A percentile compares a stretch with the other conserved stretches of the same genome.
Evolutionary conservation across 2,888 invertebrate species (phyloP).

Genomic region (Drosophila aldrichi): DNA sequence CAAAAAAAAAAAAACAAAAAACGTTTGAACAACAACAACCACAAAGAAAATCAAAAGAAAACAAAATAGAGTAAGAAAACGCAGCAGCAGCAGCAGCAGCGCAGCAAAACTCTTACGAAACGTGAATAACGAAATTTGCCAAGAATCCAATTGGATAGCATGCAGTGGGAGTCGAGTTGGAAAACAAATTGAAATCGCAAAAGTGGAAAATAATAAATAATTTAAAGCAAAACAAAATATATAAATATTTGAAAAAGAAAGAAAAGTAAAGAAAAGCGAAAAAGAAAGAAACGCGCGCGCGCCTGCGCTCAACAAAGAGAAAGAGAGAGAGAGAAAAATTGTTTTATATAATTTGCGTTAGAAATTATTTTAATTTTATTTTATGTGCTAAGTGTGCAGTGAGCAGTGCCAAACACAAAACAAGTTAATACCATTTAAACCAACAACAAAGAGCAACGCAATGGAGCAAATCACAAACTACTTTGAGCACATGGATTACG

Average conservation of each 20-base stretch:
- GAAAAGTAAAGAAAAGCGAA: slow-evolving; percentile 3
- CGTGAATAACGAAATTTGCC: slow-evolving; percentile 46
- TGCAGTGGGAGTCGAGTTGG: slow-evolving; percentile 10
- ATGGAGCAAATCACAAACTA: slow-evolving; percentile 71
- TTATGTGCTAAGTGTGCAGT: slow-evolving; percentile 9
- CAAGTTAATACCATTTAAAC: slow-evolving; percentile 1
- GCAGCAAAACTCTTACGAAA: slow-evolving; percentile 58
- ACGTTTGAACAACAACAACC: slow-evolving; percentile 7
- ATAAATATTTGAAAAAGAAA: background rate
- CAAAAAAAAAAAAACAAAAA: background rate
- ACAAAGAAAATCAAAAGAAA: background rate
- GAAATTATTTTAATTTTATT: slow-evolving; percentile 12
- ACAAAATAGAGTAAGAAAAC: background rate
- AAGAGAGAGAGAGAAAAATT: background rate
- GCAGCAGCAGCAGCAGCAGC: slow-evolving; percentile 17
- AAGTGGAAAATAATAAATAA: slow-evolving; percentile 9
- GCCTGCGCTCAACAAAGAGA: slow-evolving; percentile 37
- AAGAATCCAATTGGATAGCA: slow-evolving; percentile 16
- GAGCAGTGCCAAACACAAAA: background rate
- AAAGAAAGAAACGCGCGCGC: slow-evolving; percentile 24
- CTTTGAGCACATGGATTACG: slow-evolving; percentile 74
- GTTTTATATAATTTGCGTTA: background rate
- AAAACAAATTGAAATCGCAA: slow-evolving; percentile 10
- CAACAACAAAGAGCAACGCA: slow-evolving; percentile 7
- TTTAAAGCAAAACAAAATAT: background rate